phyloP scores from a whole-genome alignment of 2,113 vertebrate species.

The Crotalus helleri region DNA sequence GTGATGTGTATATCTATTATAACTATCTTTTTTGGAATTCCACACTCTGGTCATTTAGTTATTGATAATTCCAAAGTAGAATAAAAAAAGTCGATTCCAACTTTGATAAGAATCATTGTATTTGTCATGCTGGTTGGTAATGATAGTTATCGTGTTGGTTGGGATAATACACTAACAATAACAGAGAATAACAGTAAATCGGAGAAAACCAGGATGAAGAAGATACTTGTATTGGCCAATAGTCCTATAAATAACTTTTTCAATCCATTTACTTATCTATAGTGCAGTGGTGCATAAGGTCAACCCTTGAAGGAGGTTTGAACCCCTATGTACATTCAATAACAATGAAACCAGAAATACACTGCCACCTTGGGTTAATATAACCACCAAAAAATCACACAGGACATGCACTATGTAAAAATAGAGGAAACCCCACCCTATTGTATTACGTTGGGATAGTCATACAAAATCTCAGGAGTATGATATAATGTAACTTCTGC shows the following conservation, averaged over 20 bases:
- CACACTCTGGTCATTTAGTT: neutral
- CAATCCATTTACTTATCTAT: neutral
- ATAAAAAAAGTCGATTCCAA: neutral
- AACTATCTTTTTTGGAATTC: neutral
- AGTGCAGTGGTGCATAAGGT: neutral
- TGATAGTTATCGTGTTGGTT: neutral
- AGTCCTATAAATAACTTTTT: neutral
- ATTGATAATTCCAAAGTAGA: neutral
- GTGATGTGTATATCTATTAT: constrained; percentile 1
- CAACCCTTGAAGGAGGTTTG: neutral
- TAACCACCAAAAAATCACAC: neutral
- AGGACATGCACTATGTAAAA: neutral
- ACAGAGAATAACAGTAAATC: neutral
- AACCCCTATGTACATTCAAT: neutral
- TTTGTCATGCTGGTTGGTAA: neutral
- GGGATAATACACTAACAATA: neutral
- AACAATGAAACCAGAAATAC: neutral
- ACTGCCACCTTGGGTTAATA: neutral
- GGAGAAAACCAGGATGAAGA: neutral
- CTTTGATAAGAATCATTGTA: neutral
- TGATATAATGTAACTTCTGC: neutral
- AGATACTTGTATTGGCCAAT: neutral
- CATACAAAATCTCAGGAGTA: neutral
- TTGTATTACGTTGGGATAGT: neutral
- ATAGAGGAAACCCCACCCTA: neutral